Percentiles rank a stretch among this genome's conserved stretches.
Evolutionary conservation across 2,113 vertebrate genomes (phyloP).

Genomic region (Paralichthys olivaceus): DNA sequence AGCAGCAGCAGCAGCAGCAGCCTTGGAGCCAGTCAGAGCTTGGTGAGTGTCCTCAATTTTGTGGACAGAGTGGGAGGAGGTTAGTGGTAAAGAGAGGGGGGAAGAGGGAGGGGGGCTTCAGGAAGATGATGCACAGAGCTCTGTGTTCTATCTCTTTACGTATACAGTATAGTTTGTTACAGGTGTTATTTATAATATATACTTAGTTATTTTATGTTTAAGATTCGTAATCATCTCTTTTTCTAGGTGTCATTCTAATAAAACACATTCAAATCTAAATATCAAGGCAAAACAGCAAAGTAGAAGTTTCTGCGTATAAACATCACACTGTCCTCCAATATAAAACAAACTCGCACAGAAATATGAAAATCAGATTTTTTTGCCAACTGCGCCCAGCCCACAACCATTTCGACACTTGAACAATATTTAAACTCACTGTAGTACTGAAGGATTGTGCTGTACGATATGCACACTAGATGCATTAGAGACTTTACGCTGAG

Average conservation of each 20-base stretch:
- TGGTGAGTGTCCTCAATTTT: slow-evolving; percentile 78
- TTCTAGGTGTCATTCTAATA: slow-evolving; percentile 2
- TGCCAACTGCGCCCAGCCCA: not conserved
- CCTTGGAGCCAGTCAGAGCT: slow-evolving; percentile 60
- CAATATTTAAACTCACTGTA: slow-evolving; percentile 4
- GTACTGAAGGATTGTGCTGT: slow-evolving; percentile 13
- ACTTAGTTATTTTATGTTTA: slow-evolving; percentile 1
- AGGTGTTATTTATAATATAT: not conserved
- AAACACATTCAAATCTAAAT: not conserved
- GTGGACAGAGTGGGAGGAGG: slow-evolving; percentile 76
- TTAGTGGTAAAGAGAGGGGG: slow-evolving; percentile 66
- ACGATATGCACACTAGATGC: slow-evolving; percentile 33
- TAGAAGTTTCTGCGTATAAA: not conserved
- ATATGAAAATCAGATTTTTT: not conserved
- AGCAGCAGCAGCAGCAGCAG: slow-evolving; percentile 43
- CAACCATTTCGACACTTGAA: slow-evolving; percentile 19
- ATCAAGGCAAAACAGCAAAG: not conserved
- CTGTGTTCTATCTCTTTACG: slow-evolving; percentile 32
- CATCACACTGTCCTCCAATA: not conserved
- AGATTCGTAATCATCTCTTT: slow-evolving; percentile 27
- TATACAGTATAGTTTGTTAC: not conserved
- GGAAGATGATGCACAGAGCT: slow-evolving; percentile 54
- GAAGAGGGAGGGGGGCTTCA: slow-evolving; percentile 54
- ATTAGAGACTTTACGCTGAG: slow-evolving; percentile 54
- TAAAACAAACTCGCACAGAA: not conserved